Evolutionary conservation across 2,888 invertebrate species (phyloP).

Genomic region (Copidosoma aretas): DNA sequence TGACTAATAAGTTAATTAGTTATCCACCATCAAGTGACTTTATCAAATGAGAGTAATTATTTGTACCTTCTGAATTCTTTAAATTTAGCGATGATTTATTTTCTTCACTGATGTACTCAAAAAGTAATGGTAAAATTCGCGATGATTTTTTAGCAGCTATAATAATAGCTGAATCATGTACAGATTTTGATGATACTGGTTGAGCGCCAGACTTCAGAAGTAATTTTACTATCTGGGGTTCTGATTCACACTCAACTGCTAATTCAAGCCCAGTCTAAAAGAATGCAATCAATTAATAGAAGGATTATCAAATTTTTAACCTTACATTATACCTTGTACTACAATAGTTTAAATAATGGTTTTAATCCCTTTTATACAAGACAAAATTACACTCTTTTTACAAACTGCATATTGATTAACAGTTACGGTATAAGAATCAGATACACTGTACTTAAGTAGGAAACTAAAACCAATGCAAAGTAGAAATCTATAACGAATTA

Average conservation of each 20-base stretch:
- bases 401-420: no score
- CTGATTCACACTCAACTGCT: slow-evolving; percentile 47
- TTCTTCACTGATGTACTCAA: slow-evolving; percentile 40
- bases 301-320: no score
- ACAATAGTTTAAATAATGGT: no score
- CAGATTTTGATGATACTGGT: slow-evolving; percentile 42
- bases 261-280: slow-evolving; percentile 56
- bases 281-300: neutral
- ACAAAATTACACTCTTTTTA: no score
- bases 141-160: slow-evolving; percentile 52
- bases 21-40: slow-evolving; percentile 2
- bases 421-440: no score
- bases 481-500: no score
- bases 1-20: neutral
- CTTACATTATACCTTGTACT: no score
- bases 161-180: slow-evolving; percentile 53
- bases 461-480: no score
- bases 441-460: no score
- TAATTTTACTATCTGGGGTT: slow-evolving; percentile 47
- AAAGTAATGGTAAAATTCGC: slow-evolving; percentile 45
- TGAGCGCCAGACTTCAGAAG: slow-evolving; percentile 52
- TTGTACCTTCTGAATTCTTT: slow-evolving; percentile 48
- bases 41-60: neutral
- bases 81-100: slow-evolving; percentile 42
- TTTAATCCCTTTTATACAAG: no score